Base-by-base conservation (phyloP, 1,140 invertebrate genomes). In the Antheraea pernyi region DNA sequence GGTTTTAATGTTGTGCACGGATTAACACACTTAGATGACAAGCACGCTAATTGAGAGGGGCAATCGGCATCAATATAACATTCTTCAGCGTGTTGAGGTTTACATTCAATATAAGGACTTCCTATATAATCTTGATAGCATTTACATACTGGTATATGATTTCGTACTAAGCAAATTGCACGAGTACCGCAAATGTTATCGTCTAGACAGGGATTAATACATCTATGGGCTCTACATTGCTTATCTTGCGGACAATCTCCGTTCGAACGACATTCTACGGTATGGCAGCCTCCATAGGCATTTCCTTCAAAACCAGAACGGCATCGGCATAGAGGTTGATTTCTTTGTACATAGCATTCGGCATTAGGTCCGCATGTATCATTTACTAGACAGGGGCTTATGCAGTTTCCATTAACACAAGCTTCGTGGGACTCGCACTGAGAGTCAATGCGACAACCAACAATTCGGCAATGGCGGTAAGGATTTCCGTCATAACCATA, bases 241-340 rank as follows among this genome's bases (percentile, higher is more conserved):
- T 96, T 95, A 77, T 98, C 96, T 42, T 93, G 92, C 1, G 97
- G 97, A 91, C 98, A 99, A 72, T 98, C 97, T 70, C 96, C 96
- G 84, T 98, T 97, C 67, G 96, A 96, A 77, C 95, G 94, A 91
- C 98, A 98, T n/a, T 97, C 98, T 59, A 98, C 95, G 8, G 96
- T 93, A 69, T 94, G 93, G 79, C 97, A 98, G 67, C 95, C 94
- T 19, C 95, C 94, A 70, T 95, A 94, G 3, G 97, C 95, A 91
- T 98, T 96, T 53, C 97, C 97, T 74, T 96, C 94, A 77, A 96
- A 97, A 61, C 97, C 97, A 72, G 95, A 94, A 9, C 94, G 92
- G 81, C 97, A 98, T 64, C 95, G 94, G 85, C 97, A 98, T 75
- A 96, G 93, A 1, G 97, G 95, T 9, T 93, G 91, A 77, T 97